Evolutionary conservation across 2,888 invertebrate species (phyloP).

Genomic region (Geophilus truncorum): DNA sequence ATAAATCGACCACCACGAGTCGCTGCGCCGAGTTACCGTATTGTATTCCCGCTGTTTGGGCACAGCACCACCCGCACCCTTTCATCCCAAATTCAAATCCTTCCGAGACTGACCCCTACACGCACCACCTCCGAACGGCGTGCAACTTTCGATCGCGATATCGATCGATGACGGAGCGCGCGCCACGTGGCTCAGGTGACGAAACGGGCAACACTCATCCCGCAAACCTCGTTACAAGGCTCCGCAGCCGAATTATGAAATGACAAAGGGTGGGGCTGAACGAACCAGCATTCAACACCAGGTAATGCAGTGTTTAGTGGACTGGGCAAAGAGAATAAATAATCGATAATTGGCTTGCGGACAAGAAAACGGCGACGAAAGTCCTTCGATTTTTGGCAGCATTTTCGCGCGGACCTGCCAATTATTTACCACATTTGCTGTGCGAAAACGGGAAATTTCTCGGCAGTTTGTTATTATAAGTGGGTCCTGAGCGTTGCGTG

Average conservation of each 20-base stretch:
- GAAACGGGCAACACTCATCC: neutral
- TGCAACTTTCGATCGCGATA: neutral
- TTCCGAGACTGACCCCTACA: neutral
- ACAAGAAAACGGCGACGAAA: neutral
- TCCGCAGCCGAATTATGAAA: neutral
- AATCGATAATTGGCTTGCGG: conserved; percentile 5
- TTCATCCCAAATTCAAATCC: neutral
- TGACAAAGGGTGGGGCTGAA: neutral
- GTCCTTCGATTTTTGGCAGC: neutral
- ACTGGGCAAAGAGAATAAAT: neutral
- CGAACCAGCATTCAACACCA: neutral
- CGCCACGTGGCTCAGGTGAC: conserved; percentile 4
- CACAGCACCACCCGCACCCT: neutral
- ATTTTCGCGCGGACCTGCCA: neutral
- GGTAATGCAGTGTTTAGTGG: neutral
- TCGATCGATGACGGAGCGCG: neutral
- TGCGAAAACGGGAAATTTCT: neutral
- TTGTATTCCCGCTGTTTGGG: too few relatives aligned
- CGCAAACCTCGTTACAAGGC: neutral
- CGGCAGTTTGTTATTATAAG: neutral
- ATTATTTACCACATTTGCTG: neutral
- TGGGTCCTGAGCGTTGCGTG: neutral
- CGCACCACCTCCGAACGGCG: neutral
- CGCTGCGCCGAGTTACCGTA: too few relatives aligned
- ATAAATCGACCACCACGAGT: too few relatives aligned